A percentile compares a stretch with the other conserved stretches of the same genome.
Conservation (phyloP, 2,888 invertebrate species). For the Thecophora atra region DNA sequence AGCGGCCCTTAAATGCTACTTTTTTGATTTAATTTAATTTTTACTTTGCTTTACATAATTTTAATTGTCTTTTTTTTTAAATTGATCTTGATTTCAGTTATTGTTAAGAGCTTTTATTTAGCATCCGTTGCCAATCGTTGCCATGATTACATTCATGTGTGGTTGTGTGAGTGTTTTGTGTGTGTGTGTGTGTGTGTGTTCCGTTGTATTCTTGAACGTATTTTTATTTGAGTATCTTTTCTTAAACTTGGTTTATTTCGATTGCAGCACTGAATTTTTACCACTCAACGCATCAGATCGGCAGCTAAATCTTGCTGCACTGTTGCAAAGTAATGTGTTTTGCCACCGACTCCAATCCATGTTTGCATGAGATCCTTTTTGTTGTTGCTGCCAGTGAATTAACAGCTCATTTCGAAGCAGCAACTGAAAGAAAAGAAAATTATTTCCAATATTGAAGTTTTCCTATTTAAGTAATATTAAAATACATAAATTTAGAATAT, state of each 20-base stretch:
- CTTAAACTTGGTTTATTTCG: neutral
- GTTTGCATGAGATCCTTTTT: slow-evolving; percentile 46
- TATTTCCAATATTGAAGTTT: neutral
- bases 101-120: too few relatives aligned
- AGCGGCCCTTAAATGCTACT: too few relatives aligned
- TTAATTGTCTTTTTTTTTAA: neutral
- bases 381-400: neutral
- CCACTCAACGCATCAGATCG: slow-evolving; percentile 60
- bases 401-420: slow-evolving; percentile 20
- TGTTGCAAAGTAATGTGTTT: slow-evolving; percentile 61
- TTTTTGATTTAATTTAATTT: neutral
- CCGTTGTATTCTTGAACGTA: neutral
- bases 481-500: too few relatives aligned
- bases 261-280: slow-evolving; percentile 9
- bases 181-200: slow-evolving; percentile 21
- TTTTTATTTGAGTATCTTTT: neutral
- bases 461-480: too few relatives aligned
- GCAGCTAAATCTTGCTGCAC: slow-evolving; percentile 61
- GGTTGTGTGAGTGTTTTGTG: neutral
- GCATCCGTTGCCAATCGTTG: neutral
- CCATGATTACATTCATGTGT: neutral
- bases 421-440: neutral
- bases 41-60: neutral
- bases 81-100: too few relatives aligned
- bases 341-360: slow-evolving; percentile 66